Percentiles rank a stretch among this genome's conserved stretches.
Conservation (phyloP, 2,113 vertebrate species). For the Carassius auratus region DNA sequence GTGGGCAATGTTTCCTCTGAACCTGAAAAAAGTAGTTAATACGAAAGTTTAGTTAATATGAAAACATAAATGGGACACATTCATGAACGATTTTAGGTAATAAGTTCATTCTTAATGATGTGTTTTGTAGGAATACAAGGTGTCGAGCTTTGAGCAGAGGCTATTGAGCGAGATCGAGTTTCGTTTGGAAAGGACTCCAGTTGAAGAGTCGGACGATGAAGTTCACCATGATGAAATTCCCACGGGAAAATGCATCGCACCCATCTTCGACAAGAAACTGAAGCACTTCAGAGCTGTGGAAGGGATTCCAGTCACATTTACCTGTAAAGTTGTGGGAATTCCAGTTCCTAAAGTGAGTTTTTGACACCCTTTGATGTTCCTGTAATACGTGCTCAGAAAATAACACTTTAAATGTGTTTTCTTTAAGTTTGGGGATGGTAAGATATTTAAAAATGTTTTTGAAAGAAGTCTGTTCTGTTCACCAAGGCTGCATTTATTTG, state of each 20-base stretch:
- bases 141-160: conserved; percentile 95
- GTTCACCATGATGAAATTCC: conserved; percentile 93
- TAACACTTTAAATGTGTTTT: background rate
- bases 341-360: conserved; percentile 89
- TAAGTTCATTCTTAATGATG: background rate
- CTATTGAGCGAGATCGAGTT: conserved; percentile 98
- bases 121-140: conserved; percentile 87
- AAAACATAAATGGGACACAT: background rate
- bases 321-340: conserved; percentile 93
- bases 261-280: conserved; percentile 92
- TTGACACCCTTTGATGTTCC: background rate
- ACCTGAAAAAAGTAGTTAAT: background rate
- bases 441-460: no score
- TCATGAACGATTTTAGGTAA: background rate
- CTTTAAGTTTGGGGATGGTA: background rate
- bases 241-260: conserved; percentile 91
- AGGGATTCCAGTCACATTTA: conserved; percentile 88
- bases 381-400: background rate
- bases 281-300: conserved; percentile 91
- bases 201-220: conserved; percentile 96
- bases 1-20: background rate
- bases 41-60: background rate
- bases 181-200: conserved; percentile 91
- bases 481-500: no score
- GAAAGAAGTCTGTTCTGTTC: background rate